Base-by-base conservation (phyloP, 2,797 vertebrate species). In the Poeciliopsis paucimaculata region DNA sequence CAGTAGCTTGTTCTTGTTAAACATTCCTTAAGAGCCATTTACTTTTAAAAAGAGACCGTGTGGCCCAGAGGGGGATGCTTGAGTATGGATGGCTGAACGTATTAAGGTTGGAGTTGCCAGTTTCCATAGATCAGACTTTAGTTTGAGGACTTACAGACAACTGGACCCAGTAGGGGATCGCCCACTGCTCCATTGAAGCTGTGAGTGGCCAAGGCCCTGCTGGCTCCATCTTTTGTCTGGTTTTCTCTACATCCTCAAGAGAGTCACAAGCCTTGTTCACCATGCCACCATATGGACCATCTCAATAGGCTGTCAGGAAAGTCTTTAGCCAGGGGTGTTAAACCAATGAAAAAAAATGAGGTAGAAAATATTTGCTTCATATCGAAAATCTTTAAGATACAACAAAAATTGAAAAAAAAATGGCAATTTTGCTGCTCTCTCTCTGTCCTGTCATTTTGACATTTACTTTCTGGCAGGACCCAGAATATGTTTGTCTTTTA, bases 181-280 rank as follows among this genome's bases (percentile, higher is more conserved):
- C 84, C 90, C 83, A 75, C 75, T 77, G 89, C 87, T 92, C 87
- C 92, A 93, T 94, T 95, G 94, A 94, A 91, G 91, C 83, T 89
- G 82, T 93, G 79, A 86, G 87, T 84, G 87, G 87, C 88, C 88
- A 78, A 93, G 87, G 90, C 86, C 85, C 90, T 92, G 88, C 93
- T 92, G 91, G 92, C 90, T 93, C 87, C 89, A 93, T 78, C 87
- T 94, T 95, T 96, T 96, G 95, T 96, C 91, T 88, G 76, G 85
- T 83, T 91, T 91, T 89, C 89, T 91, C 93, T 82, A 79, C 86
- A 89, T 93, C 91, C 90, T 94, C 89, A 85, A 92, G 89, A 93
- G 91, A 93, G 87, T 93, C 92, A 91, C 90, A 76, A 89, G 90
- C 82, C 84, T 81, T 79, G 86, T 16, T 82, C 92, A 88, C 88